A percentile compares a stretch with the other conserved stretches of the same genome.
Conservation (phyloP, 2,888 invertebrate species). For the Axea sp. region DNA sequence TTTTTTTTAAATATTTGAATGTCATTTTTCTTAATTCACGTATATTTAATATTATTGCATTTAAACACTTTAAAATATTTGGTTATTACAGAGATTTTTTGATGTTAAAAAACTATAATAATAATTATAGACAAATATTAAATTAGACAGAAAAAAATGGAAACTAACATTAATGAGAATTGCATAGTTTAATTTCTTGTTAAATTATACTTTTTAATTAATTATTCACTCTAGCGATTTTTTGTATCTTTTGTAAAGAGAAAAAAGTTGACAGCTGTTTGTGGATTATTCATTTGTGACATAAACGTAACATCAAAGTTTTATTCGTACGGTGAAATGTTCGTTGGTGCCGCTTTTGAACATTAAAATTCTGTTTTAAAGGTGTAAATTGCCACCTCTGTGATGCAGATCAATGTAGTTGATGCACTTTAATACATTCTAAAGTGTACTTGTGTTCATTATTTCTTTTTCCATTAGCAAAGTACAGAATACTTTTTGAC, state of each 20-base stretch:
- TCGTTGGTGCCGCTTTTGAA: conserved; percentile 10
- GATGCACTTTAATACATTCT: conserved; percentile 8
- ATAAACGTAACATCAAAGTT: conserved; percentile 20
- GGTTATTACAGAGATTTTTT: too few species aligned
- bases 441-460: not conserved
- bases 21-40: too few species aligned
- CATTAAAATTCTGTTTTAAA: conserved; percentile 23
- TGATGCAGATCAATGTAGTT: conserved; percentile 14
- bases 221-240: conserved; percentile 9
- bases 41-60: too few species aligned
- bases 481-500: not conserved
- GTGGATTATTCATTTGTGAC: conserved; percentile 14
- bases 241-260: conserved; percentile 6
- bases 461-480: not conserved
- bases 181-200: too few species aligned
- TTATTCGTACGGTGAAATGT: conserved; percentile 9
- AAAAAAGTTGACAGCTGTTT: conserved; percentile 2
- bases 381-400: conserved; percentile 30
- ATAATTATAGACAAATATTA: too few species aligned
- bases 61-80: too few species aligned
- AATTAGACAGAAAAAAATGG: too few species aligned
- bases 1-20: too few species aligned
- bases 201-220: conserved; percentile 1
- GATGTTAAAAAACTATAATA: too few species aligned
- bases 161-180: too few species aligned